These are phyloP conservation scores for Tenthredo mesomela DNA, from an alignment of 2,888 invertebrate genomes.

Conservation along the genomic window DNA sequence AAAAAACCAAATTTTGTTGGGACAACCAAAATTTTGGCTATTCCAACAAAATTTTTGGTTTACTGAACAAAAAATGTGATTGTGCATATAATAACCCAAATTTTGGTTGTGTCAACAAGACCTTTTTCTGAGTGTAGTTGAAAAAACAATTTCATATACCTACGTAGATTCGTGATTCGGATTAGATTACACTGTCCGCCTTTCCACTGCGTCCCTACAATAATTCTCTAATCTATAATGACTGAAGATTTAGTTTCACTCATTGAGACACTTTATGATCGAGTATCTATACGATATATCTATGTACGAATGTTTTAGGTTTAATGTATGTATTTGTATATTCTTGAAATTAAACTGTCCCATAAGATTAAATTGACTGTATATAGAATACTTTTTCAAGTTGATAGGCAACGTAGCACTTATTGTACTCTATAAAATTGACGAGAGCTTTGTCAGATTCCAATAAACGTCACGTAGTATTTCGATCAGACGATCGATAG, in stretches of 20 bases:
- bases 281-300: neutral
- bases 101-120: no score
- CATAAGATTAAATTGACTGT: neutral
- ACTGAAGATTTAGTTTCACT: neutral
- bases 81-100: no score
- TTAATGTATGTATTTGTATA: neutral
- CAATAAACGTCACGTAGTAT: conserved; percentile 45
- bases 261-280: neutral
- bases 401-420: neutral
- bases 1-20: no score
- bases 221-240: neutral
- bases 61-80: no score
- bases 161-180: neutral
- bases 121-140: no score
- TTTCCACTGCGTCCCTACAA: neutral
- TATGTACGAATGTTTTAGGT: neutral
- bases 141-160: neutral
- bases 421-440: conserved; percentile 25
- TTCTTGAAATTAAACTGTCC: neutral
- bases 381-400: neutral
- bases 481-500: conserved; percentile 39
- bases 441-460: conserved; percentile 10
- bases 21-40: no score
- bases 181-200: neutral
- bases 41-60: no score